Conservation (phyloP, 2,888 invertebrate genomes). For the Melikaiella ostensackeni region DNA sequence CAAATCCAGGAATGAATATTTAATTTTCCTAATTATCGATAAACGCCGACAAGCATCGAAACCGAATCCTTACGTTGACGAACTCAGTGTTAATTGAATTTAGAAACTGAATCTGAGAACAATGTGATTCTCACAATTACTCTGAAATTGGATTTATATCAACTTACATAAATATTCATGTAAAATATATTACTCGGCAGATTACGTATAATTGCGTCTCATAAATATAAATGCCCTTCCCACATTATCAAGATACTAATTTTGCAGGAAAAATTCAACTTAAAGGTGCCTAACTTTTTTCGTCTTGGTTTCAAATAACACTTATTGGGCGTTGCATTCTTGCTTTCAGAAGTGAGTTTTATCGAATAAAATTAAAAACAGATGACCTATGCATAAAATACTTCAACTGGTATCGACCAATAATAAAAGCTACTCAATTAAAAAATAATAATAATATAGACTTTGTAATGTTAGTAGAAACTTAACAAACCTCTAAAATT, state of each 20-base stretch:
- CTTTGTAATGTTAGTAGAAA: constrained; percentile 19
- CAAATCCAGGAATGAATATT: background rate
- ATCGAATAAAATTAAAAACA: background rate
- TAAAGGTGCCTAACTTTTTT: background rate
- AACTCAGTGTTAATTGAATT: background rate
- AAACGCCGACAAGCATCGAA: background rate
- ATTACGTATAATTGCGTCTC: constrained; percentile 20
- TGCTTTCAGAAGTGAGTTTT: background rate
- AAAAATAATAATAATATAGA: background rate
- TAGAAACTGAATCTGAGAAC: constrained; percentile 17
- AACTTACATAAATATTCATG: constrained; percentile 34
- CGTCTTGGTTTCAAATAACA: constrained; percentile 6
- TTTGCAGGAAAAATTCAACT: background rate
- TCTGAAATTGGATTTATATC: constrained; percentile 30
- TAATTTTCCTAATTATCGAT: background rate
- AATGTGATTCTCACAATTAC: constrained; percentile 27
- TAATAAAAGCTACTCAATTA: no score
- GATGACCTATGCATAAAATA: background rate
- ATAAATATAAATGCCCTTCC: constrained; percentile 31
- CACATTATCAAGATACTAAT: constrained; percentile 13
- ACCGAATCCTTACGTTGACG: background rate
- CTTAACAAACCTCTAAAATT: constrained; percentile 1
- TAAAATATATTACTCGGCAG: constrained; percentile 24
- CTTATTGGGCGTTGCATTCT: background rate
- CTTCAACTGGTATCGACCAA: background rate